Evolutionary conservation across 2,888 invertebrate genomes (phyloP), one percentile per base, ranked within the genome.

Genomic region (Drosophila atripex): DNA sequence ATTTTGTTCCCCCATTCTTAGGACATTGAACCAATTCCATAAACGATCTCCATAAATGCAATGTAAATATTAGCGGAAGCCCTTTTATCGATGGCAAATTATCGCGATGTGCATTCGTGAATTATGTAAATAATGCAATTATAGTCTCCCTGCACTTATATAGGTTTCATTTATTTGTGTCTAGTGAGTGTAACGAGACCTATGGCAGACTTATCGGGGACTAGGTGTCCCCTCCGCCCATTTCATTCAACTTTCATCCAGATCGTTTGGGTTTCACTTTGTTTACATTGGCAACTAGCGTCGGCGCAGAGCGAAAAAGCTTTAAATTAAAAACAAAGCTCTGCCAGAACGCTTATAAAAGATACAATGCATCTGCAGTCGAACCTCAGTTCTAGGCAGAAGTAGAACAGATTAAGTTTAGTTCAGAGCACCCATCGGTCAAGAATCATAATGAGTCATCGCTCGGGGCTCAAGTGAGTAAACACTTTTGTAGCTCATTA

Each of bases 301-400:
- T 66, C 75, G 73, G 68, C 78, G 70, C 78, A 73, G 41, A 55
- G 52, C 16, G 7, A 12, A 46, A 86, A 82, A 88, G 83, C 86
- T 87, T 71, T 57, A 14, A n/a, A 41, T 18, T 16, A 51, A 82
- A 87, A 85, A 80, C 83, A 88, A 83, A 83, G 88, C 88, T 84
- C 66, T 8, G 8, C 0, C 32, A 7, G 7, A n/a, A 50, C 41
- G 55, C 73, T 72, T 87, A 87, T 83, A 83, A 75, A 82, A 71
- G 63, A 61, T 63, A 71, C 52, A 72, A 41, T 68, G 61, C 61
- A 68, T 65, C 56, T 63, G 70, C 71, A 50, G 16, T 60, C 32
- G 43, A 46, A 39, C 43, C 52, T 65, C 63, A 82, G 87, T 87
- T 53, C 49, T 58, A 11, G 18, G 59, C 59, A 38, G 49, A 71